Conservation (phyloP, 2,113 vertebrate genomes). For the Myrmecobius fasciatus region DNA sequence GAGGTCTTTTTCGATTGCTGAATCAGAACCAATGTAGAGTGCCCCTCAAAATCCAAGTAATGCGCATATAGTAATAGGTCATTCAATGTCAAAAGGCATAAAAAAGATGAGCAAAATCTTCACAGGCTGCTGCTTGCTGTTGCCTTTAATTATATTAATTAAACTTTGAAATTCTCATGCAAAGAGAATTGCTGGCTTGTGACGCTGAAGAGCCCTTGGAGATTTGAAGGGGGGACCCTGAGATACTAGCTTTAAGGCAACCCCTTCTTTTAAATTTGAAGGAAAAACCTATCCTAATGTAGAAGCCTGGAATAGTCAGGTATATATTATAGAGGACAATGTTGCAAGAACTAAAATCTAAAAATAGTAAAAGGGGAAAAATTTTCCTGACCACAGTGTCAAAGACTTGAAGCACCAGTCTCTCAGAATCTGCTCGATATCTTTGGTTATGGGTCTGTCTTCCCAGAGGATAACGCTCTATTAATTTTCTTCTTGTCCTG, state of each 20-base stretch:
- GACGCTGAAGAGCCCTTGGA: slow-evolving; percentile 88
- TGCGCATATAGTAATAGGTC: slow-evolving; percentile 89
- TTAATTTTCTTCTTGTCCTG: slow-evolving; percentile 90
- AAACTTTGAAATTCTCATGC: slow-evolving; percentile 93
- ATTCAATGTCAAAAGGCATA: slow-evolving; percentile 96
- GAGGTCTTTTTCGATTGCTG: slow-evolving; percentile 80
- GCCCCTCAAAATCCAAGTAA: slow-evolving; percentile 82
- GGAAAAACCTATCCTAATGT: slow-evolving; percentile 71
- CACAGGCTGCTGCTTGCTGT: slow-evolving; percentile 97
- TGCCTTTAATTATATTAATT: slow-evolving; percentile 99
- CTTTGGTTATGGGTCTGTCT: slow-evolving; percentile 88
- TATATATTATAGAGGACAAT: slow-evolving; percentile 85
- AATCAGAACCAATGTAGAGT: slow-evolving; percentile 74
- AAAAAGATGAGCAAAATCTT: slow-evolving; percentile 95
- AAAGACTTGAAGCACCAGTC: slow-evolving; percentile 88
- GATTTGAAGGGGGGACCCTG: slow-evolving; percentile 81
- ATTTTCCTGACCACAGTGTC: slow-evolving; percentile 84
- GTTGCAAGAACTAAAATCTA: slow-evolving; percentile 86
- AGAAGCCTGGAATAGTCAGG: slow-evolving; percentile 78
- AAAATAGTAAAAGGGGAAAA: slow-evolving; percentile 77
- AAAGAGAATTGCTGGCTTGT: slow-evolving; percentile 88
- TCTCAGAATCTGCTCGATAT: slow-evolving; percentile 84
- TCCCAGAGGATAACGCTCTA: slow-evolving; percentile 91
- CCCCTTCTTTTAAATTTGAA: slow-evolving; percentile 81
- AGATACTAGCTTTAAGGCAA: slow-evolving; percentile 84